Evolutionary conservation across 1,140 invertebrate species (phyloP).

Genomic region (Ridgeia piscesae): DNA sequence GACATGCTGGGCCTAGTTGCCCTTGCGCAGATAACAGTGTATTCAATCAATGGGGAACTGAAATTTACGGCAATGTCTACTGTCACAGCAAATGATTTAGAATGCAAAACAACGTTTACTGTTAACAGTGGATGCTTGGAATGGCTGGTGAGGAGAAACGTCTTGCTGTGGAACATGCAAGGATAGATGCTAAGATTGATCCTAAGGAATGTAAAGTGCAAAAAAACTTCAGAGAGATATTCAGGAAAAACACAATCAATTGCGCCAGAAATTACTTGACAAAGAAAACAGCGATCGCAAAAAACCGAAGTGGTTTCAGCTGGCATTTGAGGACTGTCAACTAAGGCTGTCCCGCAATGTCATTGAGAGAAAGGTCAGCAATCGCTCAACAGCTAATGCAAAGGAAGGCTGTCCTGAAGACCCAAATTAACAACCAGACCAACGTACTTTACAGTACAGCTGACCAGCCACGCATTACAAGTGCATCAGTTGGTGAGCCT

Average conservation of each 20-base stretch:
- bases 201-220: not conserved
- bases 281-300: not conserved
- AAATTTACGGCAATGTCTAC: not conserved
- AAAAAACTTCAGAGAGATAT: not conserved
- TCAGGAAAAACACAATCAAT: not conserved
- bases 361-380: not conserved
- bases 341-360: not conserved
- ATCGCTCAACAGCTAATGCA: not conserved
- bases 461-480: not conserved
- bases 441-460: not conserved
- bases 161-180: not conserved
- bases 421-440: not conserved
- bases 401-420: not conserved
- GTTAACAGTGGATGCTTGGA: not conserved
- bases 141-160: not conserved
- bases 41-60: not conserved
- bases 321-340: not conserved
- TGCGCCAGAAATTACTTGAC: not conserved
- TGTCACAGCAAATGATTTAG: not conserved
- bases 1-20: too few species aligned
- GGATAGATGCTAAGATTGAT: not conserved
- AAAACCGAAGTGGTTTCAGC: not conserved
- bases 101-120: not conserved
- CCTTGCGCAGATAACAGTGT: too few species aligned
- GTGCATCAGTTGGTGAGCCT: not conserved